Conservation (phyloP, 2,888 invertebrate species). For the Cerastis rubricosa region DNA sequence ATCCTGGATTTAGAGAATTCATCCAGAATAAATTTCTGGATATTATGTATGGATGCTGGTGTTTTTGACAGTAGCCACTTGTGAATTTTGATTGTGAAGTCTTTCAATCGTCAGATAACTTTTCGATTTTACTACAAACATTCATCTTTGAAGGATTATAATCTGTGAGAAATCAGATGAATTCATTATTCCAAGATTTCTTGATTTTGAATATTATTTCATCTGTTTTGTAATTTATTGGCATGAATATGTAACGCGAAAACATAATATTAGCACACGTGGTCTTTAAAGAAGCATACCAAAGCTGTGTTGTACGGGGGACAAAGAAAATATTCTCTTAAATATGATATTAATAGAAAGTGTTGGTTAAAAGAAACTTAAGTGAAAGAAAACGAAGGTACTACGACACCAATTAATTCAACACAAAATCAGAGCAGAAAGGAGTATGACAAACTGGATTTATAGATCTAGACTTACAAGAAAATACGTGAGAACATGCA, state of each 20-base stretch:
- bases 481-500: slow-evolving; percentile 42
- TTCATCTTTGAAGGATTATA: neutral
- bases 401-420: neutral
- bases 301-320: neutral
- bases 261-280: neutral
- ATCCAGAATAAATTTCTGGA: neutral
- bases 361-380: neutral
- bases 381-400: neutral
- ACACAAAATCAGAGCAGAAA: neutral
- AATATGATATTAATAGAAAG: neutral
- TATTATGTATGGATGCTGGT: neutral
- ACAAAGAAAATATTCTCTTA: neutral
- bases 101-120: neutral
- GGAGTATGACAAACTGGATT: neutral
- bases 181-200: neutral
- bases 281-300: neutral
- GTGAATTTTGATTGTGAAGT: neutral
- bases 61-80: neutral
- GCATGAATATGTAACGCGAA: neutral
- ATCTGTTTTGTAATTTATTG: neutral
- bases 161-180: neutral
- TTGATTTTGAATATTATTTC: neutral
- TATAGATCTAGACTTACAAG: neutral
- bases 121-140: neutral
- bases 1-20: neutral